phyloP scores from a whole-genome alignment of 1,140 invertebrate genomes.

The Papilio machaon region DNA sequence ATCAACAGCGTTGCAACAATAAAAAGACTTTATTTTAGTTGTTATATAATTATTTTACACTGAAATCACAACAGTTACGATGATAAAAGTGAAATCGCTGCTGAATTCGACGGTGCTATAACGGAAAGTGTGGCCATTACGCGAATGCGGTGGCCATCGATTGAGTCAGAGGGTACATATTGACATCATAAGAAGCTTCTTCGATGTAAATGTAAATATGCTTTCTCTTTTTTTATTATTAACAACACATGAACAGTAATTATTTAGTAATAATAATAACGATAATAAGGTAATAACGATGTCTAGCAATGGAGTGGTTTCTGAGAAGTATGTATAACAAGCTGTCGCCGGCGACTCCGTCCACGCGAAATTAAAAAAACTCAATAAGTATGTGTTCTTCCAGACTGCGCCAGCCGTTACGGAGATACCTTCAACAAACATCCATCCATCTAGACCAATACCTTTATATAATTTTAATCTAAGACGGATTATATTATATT shows the following conservation, averaged over 20 bases:
- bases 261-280: too few species aligned
- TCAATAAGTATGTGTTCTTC: too few species aligned
- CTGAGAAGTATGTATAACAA: too few species aligned
- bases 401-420: too few species aligned
- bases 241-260: neutral
- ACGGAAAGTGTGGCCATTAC: neutral
- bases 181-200: slow-evolving; percentile 4
- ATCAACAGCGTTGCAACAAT: neutral
- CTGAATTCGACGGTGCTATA: slow-evolving; percentile 10
- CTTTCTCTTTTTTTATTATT: neutral
- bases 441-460: neutral
- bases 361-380: too few species aligned
- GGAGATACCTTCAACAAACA: too few species aligned
- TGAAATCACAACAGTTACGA: slow-evolving; percentile 9
- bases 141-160: neutral
- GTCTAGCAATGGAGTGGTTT: too few species aligned
- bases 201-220: neutral
- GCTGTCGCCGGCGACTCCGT: too few species aligned
- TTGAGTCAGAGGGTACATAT: neutral
- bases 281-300: too few species aligned
- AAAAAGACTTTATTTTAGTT: neutral
- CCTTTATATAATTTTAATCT: neutral
- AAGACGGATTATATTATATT: neutral
- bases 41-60: slow-evolving; percentile 14
- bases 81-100: slow-evolving; percentile 13